These are phyloP conservation scores for Marcusenius ussheri DNA, from an alignment of 2,113 vertebrate genomes.

Conservation along the genomic window DNA sequence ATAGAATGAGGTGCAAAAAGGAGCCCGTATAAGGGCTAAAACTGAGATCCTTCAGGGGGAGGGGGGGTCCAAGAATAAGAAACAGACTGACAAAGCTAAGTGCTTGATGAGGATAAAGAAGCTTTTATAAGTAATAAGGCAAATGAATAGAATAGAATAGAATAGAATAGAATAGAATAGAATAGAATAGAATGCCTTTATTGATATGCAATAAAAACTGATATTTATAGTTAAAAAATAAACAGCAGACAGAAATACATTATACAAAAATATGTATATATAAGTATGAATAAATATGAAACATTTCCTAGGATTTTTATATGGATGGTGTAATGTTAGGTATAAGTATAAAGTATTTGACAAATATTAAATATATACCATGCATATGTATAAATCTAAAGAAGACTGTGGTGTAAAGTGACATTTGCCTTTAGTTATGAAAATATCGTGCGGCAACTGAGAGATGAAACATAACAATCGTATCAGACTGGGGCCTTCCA, in stretches of 20 bases:
- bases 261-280: background rate
- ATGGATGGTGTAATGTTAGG: background rate
- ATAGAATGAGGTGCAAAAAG: background rate
- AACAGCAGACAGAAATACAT: background rate
- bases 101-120: background rate
- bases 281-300: background rate
- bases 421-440: background rate
- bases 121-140: background rate
- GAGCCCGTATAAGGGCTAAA: background rate
- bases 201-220: background rate
- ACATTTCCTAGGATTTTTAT: background rate
- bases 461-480: background rate
- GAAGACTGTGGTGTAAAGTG: background rate
- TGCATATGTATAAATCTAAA: background rate
- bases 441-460: background rate
- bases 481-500: background rate
- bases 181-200: background rate
- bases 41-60: background rate
- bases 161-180: background rate
- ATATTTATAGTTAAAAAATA: background rate
- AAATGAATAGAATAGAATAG: background rate
- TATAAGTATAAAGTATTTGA: background rate
- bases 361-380: background rate
- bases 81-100: background rate
- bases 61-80: background rate